Evolutionary conservation across 2,113 vertebrate species (phyloP), one percentile per base, ranked within the genome.

Genomic region (Malurus elegans): DNA sequence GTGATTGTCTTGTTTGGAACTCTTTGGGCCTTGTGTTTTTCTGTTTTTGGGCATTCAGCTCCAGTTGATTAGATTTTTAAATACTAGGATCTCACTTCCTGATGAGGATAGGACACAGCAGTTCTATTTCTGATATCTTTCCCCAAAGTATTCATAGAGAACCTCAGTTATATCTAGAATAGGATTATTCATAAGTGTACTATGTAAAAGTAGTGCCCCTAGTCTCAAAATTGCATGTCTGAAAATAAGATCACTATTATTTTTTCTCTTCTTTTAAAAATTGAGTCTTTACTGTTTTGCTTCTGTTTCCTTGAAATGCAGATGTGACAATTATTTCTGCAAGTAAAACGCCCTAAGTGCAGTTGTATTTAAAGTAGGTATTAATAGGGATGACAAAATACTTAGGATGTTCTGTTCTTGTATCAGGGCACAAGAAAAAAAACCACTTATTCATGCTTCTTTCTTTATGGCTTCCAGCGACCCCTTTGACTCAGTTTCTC

Each of bases 401-500:
- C 36, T 64, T 53, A 79, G 24, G 44, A 83, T 21, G 2, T 71
- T 47, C 51, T 79, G 16, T 56, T 85, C 56, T 70, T 38, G 8
- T 87, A 57, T 53, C 36, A 89, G 34, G 42, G 32, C 66, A 90
- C 57, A 82, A 53, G 29, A 40, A 44, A 76, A 88, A 79, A 4
- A 6, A 21, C 5, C 4, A 29, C 16, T 20, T 70, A 94, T 94
- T 93, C 56, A 21, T 24, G 9, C 67, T 72, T 95, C 60, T 84
- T 86, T 85, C 67, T 86, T 82, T 93, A 54, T 86, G 72, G 61
- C 93, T 95, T 45, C 90, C 88, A 96, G 93, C 96, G 75, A 95
- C 87, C 80, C 57, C 85, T 94, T 96, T 97, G 57, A 89, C 57
- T 97, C 89, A 96, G 45, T 97, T 93, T 94, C 86, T 90, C 94